Conservation (phyloP, 2,113 vertebrate species). For the Cyphomyrus discorhynchus region DNA sequence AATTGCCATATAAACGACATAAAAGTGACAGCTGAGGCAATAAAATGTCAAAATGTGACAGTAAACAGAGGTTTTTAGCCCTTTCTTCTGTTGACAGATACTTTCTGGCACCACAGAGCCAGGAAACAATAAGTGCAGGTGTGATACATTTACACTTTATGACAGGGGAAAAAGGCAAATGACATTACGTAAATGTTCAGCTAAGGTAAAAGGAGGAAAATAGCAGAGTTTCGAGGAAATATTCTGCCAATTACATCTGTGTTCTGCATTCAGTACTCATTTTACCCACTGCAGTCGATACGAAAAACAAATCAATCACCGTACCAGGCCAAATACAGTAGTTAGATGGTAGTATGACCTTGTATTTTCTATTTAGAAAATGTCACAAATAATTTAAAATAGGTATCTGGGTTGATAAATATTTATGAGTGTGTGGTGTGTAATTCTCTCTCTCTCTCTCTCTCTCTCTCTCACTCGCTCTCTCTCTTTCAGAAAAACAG, state of each 20-base stretch:
- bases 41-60: neutral
- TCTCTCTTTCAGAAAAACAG: neutral
- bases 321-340: neutral
- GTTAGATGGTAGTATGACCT: neutral
- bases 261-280: neutral
- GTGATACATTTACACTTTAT: neutral
- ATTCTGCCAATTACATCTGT: neutral
- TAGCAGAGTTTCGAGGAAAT: neutral
- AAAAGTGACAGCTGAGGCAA: neutral
- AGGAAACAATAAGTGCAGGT: neutral
- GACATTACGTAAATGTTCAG: neutral
- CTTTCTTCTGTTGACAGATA: neutral
- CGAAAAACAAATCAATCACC: neutral
- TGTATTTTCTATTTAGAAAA: constrained; percentile 4
- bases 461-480: neutral
- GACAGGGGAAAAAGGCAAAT: neutral
- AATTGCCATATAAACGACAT: neutral
- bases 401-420: neutral
- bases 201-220: neutral
- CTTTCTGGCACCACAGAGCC: neutral
- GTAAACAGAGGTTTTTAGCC: neutral
- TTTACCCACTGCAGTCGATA: neutral
- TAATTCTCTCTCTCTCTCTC: neutral
- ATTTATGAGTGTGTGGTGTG: neutral
- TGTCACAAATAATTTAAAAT: neutral